Base-by-base conservation (phyloP, 2,888 invertebrate species). In the Campoplex nolae region DNA sequence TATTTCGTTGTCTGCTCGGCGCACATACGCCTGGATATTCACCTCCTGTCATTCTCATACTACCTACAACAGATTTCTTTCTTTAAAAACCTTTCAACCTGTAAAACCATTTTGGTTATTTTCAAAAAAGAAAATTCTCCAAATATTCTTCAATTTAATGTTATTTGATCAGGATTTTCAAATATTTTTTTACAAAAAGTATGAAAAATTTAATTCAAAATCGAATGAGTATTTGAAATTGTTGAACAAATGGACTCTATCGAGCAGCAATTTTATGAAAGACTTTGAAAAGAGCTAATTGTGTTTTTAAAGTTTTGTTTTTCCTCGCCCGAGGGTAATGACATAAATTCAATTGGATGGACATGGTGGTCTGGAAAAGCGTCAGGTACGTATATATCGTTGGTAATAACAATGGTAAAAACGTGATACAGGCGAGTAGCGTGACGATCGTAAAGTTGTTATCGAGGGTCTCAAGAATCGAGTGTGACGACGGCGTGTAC, bases 1-100 rank as follows among this genome's bases (percentile, higher is more conserved):
- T 93, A 90, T 91, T 93, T 93, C 92, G 91, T 89, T 91, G 85
- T 84, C 85, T 75, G 85, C 86, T 78, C 81, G 81, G 56, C 62
- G 56, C 62, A 62, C 75, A 86, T 75, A 75, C 76, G 85, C 84
- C 86, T 88, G 74, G 48, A 88, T 88, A 75, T 73, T 76, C 77
- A 71, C 74, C 82, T 83, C 56, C 70, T 62, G 62, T 62, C 32
- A 62, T 32, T 62, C 62, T 16, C 3, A 16, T 62, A 32, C 32
- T 9, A 16, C 16, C 16, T 16, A 62, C 62, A 32, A 62, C 62
- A 16, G 16, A 62, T 4, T 62, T 62, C 62, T 32, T 58, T 32
- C 62, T 2, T 32, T 16, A 16, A 11, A 62, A 18, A 16, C 3
- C 16, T 32, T 16, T 28, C 58, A 6, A 28, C 32, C 32, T 32